Percentiles rank a stretch among this genome's conserved stretches.
Evolutionary conservation across 2,113 vertebrate genomes (phyloP).

Genomic region (Lontra canadensis): DNA sequence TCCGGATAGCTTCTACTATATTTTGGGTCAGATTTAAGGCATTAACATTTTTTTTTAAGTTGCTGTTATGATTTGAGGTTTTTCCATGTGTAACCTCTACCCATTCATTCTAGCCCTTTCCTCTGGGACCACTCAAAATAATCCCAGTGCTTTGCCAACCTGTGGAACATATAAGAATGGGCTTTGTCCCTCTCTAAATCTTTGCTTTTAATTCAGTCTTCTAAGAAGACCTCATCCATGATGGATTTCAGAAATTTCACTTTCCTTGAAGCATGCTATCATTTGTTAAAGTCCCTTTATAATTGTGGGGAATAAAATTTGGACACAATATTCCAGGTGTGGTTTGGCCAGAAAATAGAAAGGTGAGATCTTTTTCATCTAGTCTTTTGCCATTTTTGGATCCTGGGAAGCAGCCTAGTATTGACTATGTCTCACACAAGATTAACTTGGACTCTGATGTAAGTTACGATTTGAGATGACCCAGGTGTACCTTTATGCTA

Average conservation of each 20-base stretch:
- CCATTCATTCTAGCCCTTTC: neutral
- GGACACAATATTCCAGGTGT: neutral
- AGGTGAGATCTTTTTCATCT: neutral
- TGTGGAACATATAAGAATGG: neutral
- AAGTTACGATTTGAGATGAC: constrained; percentile 47
- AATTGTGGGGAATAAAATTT: neutral
- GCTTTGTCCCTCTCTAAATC: neutral
- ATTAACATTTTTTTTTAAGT: neutral
- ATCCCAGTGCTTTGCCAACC: neutral
- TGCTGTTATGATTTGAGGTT: neutral
- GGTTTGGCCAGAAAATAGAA: constrained; percentile 1
- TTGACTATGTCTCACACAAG: constrained; percentile 43
- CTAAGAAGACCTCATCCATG: neutral
- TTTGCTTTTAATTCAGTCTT: neutral
- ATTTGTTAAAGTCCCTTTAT: neutral
- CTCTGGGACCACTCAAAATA: neutral
- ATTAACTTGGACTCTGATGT: constrained; percentile 31
- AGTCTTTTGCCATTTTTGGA: neutral
- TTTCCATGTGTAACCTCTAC: neutral
- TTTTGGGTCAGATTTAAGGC: neutral
- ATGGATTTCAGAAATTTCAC: neutral
- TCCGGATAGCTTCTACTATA: neutral
- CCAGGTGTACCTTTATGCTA: neutral
- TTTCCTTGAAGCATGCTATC: neutral
- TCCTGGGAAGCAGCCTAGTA: neutral